Conservation (phyloP, 2,888 invertebrate genomes). For the Melanotus villosus region DNA sequence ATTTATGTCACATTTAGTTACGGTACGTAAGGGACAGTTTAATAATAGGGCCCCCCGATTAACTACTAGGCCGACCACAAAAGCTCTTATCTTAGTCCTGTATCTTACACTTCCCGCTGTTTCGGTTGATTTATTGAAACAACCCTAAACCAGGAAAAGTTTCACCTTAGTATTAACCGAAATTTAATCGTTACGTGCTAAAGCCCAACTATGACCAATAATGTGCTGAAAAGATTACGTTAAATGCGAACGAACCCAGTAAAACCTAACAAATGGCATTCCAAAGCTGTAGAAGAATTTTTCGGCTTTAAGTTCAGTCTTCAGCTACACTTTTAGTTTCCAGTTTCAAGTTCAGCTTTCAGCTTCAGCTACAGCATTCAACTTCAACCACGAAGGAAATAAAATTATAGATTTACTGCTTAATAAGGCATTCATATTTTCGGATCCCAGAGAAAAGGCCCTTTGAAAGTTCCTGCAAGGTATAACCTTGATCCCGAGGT, state of each 20-base stretch:
- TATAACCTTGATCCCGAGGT: no score
- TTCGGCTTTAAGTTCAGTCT: no score
- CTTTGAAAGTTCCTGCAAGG: no score
- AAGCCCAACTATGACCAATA: not conserved
- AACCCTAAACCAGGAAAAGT: slow-evolving; percentile 11
- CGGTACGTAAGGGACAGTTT: slow-evolving; percentile 23
- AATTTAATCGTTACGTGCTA: slow-evolving; percentile 14
- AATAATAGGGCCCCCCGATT: slow-evolving; percentile 29
- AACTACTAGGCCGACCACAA: slow-evolving; percentile 25
- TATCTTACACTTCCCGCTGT: slow-evolving; percentile 24
- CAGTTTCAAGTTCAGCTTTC: no score
- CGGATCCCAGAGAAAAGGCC: no score
- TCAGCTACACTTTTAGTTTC: no score
- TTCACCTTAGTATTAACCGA: slow-evolving; percentile 10
- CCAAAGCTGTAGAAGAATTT: no score
- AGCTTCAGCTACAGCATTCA: no score
- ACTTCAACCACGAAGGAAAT: no score
- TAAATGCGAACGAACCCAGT: not conserved
- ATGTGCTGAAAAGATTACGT: not conserved
- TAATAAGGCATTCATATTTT: no score
- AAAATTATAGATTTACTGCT: no score
- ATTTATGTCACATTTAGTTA: slow-evolving; percentile 19
- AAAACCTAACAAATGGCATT: no score
- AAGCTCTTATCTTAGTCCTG: slow-evolving; percentile 22
- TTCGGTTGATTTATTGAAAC: slow-evolving; percentile 15